Evolutionary conservation across 2,113 vertebrate species (phyloP), one percentile per base, ranked within the genome.

Genomic region (Ameiurus melas): DNA sequence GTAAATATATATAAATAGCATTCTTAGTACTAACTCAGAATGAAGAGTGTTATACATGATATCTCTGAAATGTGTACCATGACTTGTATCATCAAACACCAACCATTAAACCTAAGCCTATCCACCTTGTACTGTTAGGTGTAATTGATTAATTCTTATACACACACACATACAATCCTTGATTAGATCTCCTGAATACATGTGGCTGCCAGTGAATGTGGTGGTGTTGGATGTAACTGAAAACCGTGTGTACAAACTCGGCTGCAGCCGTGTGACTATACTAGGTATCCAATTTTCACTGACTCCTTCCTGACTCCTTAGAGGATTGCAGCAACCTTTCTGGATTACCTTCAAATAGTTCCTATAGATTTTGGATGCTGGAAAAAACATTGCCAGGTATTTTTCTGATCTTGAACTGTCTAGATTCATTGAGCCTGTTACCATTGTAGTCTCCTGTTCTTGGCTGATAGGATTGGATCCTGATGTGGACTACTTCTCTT

Each of bases 261-360:
- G 92, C 93, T 95, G 93, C 91, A 90, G 91, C 85, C 86, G 91
- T 92, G 91, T 94, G 43, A 60, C 80, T 60, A 39, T 36, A 7
- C 53, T 1, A 25, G 53, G 53, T 30, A 27, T 82, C 55, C 55
- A 60, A 14, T 82, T 82, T 60, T 82, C 60, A 60, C 30, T 12
- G 30, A 81, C 51, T 30, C 47, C 39, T 51, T 14, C 39, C 4
- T 27, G 75, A 78, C 27, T 80, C n/a, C 33, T 60, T 36, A 7
- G 78, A 51, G 75, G 43, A 51, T n/a, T 80, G 77, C 51, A 79
- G 51, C 6, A 33, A 55, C n/a, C 16, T 80, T 80, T 55, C 16
- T 55, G 43, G 43, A 77, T 27, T 51, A 13, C 22, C 73, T 77
- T 77, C 73, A 51, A 20, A 30, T 30, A 8, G 75, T 30, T 27